A percentile compares a stretch with the other conserved stretches of the same genome.
Conservation (phyloP, 2,888 invertebrate genomes). For the Pelosia muscerda region DNA sequence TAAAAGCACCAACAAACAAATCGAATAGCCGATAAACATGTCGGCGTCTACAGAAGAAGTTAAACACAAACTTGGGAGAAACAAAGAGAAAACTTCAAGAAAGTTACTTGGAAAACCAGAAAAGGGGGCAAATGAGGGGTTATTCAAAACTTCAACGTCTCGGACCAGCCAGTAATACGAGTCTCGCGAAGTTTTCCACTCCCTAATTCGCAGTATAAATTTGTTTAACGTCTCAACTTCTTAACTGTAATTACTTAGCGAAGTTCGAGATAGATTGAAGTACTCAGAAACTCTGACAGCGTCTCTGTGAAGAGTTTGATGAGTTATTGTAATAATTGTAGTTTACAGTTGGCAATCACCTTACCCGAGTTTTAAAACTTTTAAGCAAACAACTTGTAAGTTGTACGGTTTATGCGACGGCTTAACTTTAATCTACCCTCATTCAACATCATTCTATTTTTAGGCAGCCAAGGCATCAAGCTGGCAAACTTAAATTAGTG, state of each 20-base stretch:
- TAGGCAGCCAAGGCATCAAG: constrained; percentile 1
- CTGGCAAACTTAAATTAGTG: constrained; percentile 14
- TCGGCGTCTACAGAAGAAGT: constrained; percentile 71
- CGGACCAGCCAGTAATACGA: constrained; percentile 73
- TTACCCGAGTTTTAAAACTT: constrained; percentile 18
- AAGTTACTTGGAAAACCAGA: constrained; percentile 73
- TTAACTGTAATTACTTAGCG: constrained; percentile 83
- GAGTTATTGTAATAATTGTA: constrained; percentile 65
- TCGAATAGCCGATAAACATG: constrained; percentile 72
- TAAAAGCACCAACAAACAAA: constrained; percentile 43
- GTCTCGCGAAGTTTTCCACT: constrained; percentile 75
- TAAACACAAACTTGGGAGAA: constrained; percentile 71
- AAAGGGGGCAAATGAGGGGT: constrained; percentile 65
- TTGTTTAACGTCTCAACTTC: constrained; percentile 86
- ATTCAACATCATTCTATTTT: constrained; percentile 27
- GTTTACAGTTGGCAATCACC: constrained; percentile 48
- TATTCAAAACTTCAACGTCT: constrained; percentile 80
- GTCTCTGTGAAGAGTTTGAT: constrained; percentile 64
- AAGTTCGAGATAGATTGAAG: constrained; percentile 80
- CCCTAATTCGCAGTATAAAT: constrained; percentile 86
- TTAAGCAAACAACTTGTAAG: constrained; percentile 26
- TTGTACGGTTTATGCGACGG: constrained; percentile 36
- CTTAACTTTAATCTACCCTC: constrained; percentile 25
- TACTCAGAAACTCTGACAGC: constrained; percentile 70
- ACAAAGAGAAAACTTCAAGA: constrained; percentile 78